phyloP scores from a whole-genome alignment of 2,113 vertebrate genomes.

The Etheostoma cragini region DNA sequence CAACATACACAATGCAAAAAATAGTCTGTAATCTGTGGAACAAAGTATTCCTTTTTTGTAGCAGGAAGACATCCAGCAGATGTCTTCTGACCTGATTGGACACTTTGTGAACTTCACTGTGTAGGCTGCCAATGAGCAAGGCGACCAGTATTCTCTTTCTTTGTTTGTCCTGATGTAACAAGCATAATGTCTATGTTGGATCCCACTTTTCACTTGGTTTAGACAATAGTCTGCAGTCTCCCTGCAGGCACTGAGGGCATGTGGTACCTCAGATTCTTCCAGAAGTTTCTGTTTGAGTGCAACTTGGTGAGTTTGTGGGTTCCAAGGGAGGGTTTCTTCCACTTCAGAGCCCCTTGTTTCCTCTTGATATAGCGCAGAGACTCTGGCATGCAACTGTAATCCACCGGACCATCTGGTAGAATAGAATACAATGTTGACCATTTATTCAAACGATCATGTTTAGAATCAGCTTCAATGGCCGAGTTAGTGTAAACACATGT shows the following conservation, averaged over 20 bases:
- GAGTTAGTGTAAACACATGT: too few species aligned
- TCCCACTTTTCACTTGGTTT: background rate
- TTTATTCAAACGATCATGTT: background rate
- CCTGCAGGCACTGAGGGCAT: conserved; percentile 82
- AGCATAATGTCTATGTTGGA: too few species aligned
- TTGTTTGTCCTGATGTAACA: too few species aligned
- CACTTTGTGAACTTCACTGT: too few species aligned
- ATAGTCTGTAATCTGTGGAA: too few species aligned
- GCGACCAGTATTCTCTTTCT: too few species aligned
- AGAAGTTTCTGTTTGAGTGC: conserved; percentile 82
- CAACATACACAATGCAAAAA: too few species aligned
- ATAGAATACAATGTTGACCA: background rate
- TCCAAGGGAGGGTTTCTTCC: conserved; percentile 68
- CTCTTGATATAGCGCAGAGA: conserved; percentile 88
- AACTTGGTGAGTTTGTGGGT: conserved; percentile 9
- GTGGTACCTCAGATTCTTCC: conserved; percentile 88
- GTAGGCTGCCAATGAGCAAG: too few species aligned
- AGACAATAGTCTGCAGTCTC: background rate
- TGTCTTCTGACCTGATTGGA: too few species aligned
- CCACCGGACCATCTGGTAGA: conserved; percentile 71
- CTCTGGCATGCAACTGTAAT: conserved; percentile 85
- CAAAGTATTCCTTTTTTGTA: too few species aligned
- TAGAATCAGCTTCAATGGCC: too few species aligned
- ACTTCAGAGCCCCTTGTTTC: conserved; percentile 87
- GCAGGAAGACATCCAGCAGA: too few species aligned